Conservation (phyloP, 2,888 invertebrate species). For the Polydrusus cervinus region DNA sequence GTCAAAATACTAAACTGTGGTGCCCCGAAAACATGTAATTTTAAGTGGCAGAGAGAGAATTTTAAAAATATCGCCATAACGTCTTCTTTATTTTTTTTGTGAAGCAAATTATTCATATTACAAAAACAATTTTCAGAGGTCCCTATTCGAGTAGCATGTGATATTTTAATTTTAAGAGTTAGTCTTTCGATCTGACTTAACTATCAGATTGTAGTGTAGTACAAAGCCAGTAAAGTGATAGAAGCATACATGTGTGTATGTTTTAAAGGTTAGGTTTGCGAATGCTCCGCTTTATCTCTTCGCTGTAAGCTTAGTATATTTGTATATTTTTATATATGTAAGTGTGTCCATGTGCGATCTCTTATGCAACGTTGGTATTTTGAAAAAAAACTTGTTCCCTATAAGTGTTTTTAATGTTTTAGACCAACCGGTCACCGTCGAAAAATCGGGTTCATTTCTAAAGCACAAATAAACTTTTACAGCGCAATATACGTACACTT, state of each 20-base stretch:
- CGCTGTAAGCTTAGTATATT: conserved; percentile 13
- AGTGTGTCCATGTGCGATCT: conserved; percentile 11
- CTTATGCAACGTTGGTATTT: conserved; percentile 2
- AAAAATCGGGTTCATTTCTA: too few relatives aligned
- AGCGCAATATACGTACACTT: too few relatives aligned
- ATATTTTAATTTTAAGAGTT: conserved; percentile 37
- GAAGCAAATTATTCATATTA: conserved; percentile 5
- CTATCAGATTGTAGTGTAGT: conserved; percentile 33
- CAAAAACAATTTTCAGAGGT: conserved; percentile 6
- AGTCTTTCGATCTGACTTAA: conserved; percentile 36
- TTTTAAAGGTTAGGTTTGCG: conserved; percentile 10
- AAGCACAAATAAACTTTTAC: too few relatives aligned
- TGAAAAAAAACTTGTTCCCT: background rate
- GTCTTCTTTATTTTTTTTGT: too few relatives aligned
- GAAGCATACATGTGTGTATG: conserved; percentile 14
- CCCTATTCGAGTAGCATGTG: conserved; percentile 37
- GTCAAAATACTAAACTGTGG: too few relatives aligned
- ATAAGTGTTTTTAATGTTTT: background rate
- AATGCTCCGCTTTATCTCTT: conserved; percentile 5
- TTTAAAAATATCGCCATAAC: too few relatives aligned
- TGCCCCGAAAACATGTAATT: too few relatives aligned
- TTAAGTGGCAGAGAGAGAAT: too few relatives aligned
- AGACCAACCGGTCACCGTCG: background rate
- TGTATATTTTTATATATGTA: conserved; percentile 11
- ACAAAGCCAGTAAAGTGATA: conserved; percentile 41